Conservation (phyloP, 1,140 invertebrate genomes). For the Zaprionus taronus region DNA sequence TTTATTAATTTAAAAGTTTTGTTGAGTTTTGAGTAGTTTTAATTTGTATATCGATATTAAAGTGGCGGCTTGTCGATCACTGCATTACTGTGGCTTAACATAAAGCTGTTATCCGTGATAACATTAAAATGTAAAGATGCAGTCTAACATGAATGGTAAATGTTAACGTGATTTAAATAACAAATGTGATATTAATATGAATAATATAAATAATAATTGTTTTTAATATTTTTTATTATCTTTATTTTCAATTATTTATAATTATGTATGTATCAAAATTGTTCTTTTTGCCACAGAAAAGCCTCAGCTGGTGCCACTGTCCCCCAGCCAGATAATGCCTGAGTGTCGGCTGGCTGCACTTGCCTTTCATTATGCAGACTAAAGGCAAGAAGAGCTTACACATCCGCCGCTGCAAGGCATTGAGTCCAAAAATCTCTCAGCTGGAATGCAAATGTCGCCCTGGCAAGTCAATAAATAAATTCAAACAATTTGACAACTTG, state of each 20-base stretch:
- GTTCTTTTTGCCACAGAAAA: background rate
- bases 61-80: no score
- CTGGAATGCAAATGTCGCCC: constrained; percentile 75
- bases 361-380: constrained; percentile 64
- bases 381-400: constrained; percentile 53
- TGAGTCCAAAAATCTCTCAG: constrained; percentile 73
- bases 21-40: no score
- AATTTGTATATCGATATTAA: no score
- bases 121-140: no score
- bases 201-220: no score
- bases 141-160: no score
- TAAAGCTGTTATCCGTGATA: no score
- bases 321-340: background rate
- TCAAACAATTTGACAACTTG: constrained; percentile 83
- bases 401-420: constrained; percentile 58
- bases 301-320: constrained; percentile 40
- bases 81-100: no score
- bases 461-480: constrained; percentile 80
- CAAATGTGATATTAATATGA: no score
- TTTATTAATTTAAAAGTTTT: no score
- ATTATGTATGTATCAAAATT: background rate
- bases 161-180: background rate
- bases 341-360: constrained; percentile 44
- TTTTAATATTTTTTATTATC: no score
- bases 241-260: no score